Conservation (phyloP, 1,140 invertebrate genomes). For the Polyergus mexicanus region DNA sequence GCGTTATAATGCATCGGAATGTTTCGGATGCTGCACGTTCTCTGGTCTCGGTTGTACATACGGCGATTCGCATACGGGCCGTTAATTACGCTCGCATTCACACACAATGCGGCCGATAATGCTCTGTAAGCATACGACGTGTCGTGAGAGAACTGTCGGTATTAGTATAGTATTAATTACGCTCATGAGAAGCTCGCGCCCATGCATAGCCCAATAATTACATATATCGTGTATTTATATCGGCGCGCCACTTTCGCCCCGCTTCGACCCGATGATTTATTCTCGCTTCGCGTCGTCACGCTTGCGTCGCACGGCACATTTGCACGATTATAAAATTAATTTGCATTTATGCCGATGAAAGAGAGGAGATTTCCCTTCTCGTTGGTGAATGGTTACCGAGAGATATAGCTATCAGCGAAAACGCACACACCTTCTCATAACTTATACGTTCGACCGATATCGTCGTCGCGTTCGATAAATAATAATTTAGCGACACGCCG, state of each 20-base stretch:
- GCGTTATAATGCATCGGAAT: slow-evolving; percentile 42
- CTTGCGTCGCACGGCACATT: neutral
- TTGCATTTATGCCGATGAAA: neutral
- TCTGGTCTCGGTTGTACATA: slow-evolving; percentile 20
- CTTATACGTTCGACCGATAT: slow-evolving; percentile 40
- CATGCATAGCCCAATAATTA: slow-evolving; percentile 58
- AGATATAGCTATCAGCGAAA: slow-evolving; percentile 24
- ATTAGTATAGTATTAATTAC: slow-evolving; percentile 61
- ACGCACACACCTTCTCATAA: neutral
- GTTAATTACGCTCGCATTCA: slow-evolving; percentile 71
- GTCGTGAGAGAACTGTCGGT: slow-evolving; percentile 49
- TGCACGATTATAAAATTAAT: slow-evolving; percentile 44
- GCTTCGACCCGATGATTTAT: slow-evolving; percentile 20
- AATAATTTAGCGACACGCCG: slow-evolving; percentile 62
- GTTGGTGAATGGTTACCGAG: slow-evolving; percentile 25
- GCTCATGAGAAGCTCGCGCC: slow-evolving; percentile 16
- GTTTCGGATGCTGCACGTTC: slow-evolving; percentile 37
- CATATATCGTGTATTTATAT: slow-evolving; percentile 33
- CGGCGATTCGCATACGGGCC: slow-evolving; percentile 53
- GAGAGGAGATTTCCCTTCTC: neutral
- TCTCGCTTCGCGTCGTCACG: slow-evolving; percentile 28
- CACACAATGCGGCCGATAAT: slow-evolving; percentile 72
- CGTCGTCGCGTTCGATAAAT: slow-evolving; percentile 57
- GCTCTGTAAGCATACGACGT: slow-evolving; percentile 59
- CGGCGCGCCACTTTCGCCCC: neutral